These are phyloP conservation scores for Mermis nigrescens DNA, from an alignment of 2,888 invertebrate species.

Conservation along the genomic window DNA sequence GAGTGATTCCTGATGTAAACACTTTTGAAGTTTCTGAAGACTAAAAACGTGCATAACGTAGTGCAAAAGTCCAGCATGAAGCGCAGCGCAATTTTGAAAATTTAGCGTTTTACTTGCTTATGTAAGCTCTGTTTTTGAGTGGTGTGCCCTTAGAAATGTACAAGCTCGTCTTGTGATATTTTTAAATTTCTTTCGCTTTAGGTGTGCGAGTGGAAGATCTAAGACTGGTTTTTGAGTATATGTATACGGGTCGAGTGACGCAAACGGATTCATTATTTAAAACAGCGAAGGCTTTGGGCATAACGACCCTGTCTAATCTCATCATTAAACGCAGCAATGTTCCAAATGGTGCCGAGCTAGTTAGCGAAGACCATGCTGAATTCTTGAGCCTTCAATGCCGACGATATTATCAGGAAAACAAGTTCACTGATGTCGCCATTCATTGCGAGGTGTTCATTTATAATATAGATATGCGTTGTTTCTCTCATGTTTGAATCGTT, in stretches of 20 bases:
- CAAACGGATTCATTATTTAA: neutral
- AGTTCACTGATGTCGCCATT: slow-evolving; percentile 16
- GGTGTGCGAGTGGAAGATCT: slow-evolving; percentile 14
- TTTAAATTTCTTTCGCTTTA: slow-evolving; percentile 9
- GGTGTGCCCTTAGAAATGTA: too few relatives aligned
- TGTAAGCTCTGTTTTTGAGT: neutral
- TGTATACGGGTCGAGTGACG: slow-evolving; percentile 15
- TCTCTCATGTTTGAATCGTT: neutral
- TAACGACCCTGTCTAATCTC: slow-evolving; percentile 7
- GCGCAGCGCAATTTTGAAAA: too few relatives aligned
- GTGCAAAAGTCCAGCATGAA: too few relatives aligned
- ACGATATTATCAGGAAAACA: slow-evolving; percentile 14
- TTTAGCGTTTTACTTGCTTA: neutral
- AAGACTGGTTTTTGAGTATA: slow-evolving; percentile 14
- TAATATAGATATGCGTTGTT: neutral
- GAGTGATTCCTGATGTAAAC: too few relatives aligned
- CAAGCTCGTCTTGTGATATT: too few relatives aligned
- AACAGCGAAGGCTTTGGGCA: slow-evolving; percentile 12
- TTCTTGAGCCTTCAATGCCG: slow-evolving; percentile 13
- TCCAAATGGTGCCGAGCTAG: neutral
- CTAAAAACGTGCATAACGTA: too few relatives aligned
- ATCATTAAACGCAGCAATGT: neutral
- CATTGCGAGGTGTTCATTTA: slow-evolving; percentile 10
- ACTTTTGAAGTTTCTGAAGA: too few relatives aligned
- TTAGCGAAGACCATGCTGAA: slow-evolving; percentile 15